These are phyloP conservation scores for Doryteuthis pealeii DNA, from an alignment of 1,140 invertebrate genomes.

Conservation along the genomic window DNA sequence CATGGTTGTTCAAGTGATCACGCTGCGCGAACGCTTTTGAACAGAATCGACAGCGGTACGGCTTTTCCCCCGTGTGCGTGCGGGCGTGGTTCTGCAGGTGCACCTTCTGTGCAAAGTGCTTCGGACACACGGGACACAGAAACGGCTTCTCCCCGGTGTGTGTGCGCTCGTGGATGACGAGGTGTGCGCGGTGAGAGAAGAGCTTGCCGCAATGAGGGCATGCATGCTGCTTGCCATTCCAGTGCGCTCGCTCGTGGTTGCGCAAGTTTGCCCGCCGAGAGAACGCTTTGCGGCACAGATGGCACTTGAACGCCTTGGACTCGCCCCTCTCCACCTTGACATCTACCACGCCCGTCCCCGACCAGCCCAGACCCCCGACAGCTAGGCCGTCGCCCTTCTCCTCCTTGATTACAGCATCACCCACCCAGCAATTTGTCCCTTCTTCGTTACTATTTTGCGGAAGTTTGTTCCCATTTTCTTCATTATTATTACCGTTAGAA, in stretches of 20 bases:
- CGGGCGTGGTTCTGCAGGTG: slow-evolving; percentile 78
- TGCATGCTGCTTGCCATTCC: slow-evolving; percentile 23
- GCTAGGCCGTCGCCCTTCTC: not conserved
- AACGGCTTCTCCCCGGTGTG: slow-evolving; percentile 36
- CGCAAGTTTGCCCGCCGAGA: slow-evolving; percentile 19
- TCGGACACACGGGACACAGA: slow-evolving; percentile 29
- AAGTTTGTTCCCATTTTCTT: too few species aligned
- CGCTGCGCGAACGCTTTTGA: slow-evolving; percentile 82
- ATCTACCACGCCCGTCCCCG: not conserved
- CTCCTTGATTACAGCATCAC: not conserved
- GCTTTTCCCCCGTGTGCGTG: slow-evolving; percentile 76
- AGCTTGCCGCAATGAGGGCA: slow-evolving; percentile 24
- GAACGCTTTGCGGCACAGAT: slow-evolving; percentile 18
- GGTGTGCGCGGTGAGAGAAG: slow-evolving; percentile 40
- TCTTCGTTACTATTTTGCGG: too few species aligned
- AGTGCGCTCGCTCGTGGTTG: slow-evolving; percentile 28
- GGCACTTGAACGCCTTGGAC: slow-evolving; percentile 5
- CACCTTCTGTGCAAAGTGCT: slow-evolving; percentile 58
- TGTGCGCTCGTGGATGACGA: slow-evolving; percentile 34
- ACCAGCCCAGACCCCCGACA: not conserved
- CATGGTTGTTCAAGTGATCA: slow-evolving; percentile 95
- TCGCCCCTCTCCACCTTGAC: not conserved
- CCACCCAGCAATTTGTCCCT: not conserved
- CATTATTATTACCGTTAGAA: too few species aligned
- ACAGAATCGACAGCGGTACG: slow-evolving; percentile 81